Conservation (phyloP, 2,888 invertebrate species). For the Mesoligia furuncula region DNA sequence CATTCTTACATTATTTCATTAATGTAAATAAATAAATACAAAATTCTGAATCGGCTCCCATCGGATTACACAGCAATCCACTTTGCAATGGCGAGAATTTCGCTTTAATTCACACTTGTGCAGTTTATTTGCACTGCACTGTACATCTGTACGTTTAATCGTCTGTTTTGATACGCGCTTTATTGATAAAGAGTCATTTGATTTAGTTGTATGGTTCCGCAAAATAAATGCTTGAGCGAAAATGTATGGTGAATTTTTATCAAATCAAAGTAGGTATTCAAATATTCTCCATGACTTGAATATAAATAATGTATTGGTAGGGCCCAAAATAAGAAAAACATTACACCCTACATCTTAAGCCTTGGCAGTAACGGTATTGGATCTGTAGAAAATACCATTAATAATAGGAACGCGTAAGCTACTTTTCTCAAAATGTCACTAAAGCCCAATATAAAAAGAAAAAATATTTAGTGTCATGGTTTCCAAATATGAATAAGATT, state of each 20-base stretch:
- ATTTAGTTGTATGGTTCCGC: constrained; percentile 37
- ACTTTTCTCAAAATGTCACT: constrained; percentile 19
- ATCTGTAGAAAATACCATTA: background rate
- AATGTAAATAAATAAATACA: constrained; percentile 59
- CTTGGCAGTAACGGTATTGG: constrained; percentile 24
- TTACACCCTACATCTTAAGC: constrained; percentile 10
- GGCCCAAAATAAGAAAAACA: constrained; percentile 35
- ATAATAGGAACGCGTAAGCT: constrained; percentile 1
- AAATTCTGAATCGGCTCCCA: constrained; percentile 61
- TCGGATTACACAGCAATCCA: constrained; percentile 70
- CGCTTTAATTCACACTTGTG: constrained; percentile 64
- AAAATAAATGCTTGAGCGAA: constrained; percentile 17
- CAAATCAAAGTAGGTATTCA: constrained; percentile 35
- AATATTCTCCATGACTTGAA: constrained; percentile 15
- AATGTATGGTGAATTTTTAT: constrained; percentile 26
- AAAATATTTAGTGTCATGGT: background rate
- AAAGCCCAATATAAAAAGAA: constrained; percentile 22
- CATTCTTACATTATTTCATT: constrained; percentile 63
- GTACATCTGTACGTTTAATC: constrained; percentile 52
- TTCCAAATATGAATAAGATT: background rate
- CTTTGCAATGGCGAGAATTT: constrained; percentile 63
- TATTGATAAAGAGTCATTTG: constrained; percentile 58
- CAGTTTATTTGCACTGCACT: constrained; percentile 64
- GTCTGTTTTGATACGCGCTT: constrained; percentile 55
- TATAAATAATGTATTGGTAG: constrained; percentile 46